A percentile compares a stretch with the other conserved stretches of the same genome.
Evolutionary conservation across 2,113 vertebrate genomes (phyloP).

Genomic region (Genyomyrus donnyi): DNA sequence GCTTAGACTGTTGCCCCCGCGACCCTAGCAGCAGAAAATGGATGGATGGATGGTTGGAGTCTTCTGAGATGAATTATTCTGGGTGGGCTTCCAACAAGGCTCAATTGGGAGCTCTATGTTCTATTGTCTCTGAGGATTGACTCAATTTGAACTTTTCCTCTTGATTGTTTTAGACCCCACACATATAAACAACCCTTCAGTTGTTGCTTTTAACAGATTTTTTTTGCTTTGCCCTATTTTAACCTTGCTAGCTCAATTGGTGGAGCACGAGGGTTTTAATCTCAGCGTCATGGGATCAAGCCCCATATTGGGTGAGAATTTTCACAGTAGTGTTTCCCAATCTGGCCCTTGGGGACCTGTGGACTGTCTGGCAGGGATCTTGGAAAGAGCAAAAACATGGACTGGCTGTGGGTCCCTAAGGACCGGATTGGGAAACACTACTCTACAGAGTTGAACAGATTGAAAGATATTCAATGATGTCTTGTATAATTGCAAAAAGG

Average conservation of each 20-base stretch:
- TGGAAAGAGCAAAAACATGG: not conserved
- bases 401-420: not conserved
- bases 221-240: not conserved
- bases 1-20: too few relatives aligned
- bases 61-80: not conserved
- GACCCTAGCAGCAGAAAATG: too few relatives aligned
- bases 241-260: not conserved
- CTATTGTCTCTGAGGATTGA: not conserved
- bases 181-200: not conserved
- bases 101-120: not conserved
- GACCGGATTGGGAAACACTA: not conserved
- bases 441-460: not conserved
- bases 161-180: constrained; percentile 17
- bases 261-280: not conserved
- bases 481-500: not conserved
- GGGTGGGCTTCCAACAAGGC: constrained; percentile 21
- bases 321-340: not conserved
- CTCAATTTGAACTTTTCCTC: constrained; percentile 15
- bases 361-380: not conserved
- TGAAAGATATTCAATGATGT: not conserved
- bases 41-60: not conserved
- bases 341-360: not conserved
- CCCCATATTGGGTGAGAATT: not conserved
- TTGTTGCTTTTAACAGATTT: not conserved
- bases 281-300: not conserved